Evolutionary conservation across 2,888 invertebrate genomes (phyloP).

Genomic region (Therioaphis trifolii): DNA sequence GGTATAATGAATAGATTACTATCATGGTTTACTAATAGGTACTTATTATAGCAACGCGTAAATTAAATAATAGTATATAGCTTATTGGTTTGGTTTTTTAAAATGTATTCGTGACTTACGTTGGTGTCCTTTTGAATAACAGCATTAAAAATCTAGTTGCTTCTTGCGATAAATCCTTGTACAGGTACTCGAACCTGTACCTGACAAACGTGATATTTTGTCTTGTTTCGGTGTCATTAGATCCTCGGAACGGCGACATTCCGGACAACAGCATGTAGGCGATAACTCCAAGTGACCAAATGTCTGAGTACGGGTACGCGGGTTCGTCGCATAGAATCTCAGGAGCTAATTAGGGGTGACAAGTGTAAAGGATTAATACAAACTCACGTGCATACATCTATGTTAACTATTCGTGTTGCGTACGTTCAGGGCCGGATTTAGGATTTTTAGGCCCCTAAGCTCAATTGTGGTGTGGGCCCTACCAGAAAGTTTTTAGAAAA

Average conservation of each 20-base stretch:
- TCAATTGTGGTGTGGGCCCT: too few relatives aligned
- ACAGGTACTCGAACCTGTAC: constrained; percentile 92
- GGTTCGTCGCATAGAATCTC: constrained; percentile 89
- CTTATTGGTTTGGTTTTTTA: too few relatives aligned
- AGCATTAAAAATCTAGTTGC: constrained; percentile 94
- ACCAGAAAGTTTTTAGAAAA: too few relatives aligned
- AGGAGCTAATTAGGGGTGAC: constrained; percentile 75
- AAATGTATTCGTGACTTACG: too few relatives aligned
- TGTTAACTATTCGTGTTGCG: too few relatives aligned
- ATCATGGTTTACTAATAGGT: too few relatives aligned
- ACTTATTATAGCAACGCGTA: too few relatives aligned
- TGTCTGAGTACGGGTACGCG: constrained; percentile 89
- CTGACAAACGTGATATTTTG: constrained; percentile 93
- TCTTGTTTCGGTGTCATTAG: constrained; percentile 83
- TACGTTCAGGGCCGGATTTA: too few relatives aligned
- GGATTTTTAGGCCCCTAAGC: too few relatives aligned
- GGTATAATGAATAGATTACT: too few relatives aligned
- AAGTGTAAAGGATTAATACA: background rate
- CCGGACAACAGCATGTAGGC: constrained; percentile 94
- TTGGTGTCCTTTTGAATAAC: constrained; percentile 92
- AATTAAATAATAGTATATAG: too few relatives aligned
- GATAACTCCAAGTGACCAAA: constrained; percentile 95
- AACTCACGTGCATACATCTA: too few relatives aligned
- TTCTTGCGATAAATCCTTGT: constrained; percentile 93
- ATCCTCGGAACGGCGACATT: constrained; percentile 88